phyloP scores from a whole-genome alignment of 2,888 invertebrate genomes.

The Apoderus coryli region DNA sequence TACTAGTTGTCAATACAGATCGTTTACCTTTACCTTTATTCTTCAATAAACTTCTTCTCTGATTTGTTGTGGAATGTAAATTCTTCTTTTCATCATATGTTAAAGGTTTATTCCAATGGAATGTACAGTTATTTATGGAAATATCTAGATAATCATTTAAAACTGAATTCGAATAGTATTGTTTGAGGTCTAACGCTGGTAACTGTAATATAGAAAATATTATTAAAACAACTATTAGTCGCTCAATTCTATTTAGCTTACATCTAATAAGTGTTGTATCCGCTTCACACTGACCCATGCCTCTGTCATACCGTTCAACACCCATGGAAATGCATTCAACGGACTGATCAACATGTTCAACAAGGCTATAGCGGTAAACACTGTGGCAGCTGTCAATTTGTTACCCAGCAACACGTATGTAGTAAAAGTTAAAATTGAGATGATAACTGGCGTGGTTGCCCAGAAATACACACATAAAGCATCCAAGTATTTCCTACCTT shows the following conservation, averaged over 20 bases:
- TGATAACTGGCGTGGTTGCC: constrained; percentile 92
- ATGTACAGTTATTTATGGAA: constrained; percentile 43
- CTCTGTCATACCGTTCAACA: constrained; percentile 88
- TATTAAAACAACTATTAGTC: too few relatives aligned
- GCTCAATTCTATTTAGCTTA: constrained; percentile 39
- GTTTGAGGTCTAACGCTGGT: constrained; percentile 44
- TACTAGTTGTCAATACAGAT: too few relatives aligned
- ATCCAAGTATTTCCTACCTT: constrained; percentile 86
- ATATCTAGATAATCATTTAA: constrained; percentile 34
- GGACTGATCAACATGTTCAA: constrained; percentile 94
- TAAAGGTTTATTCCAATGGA: constrained; percentile 41
- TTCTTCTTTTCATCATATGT: constrained; percentile 25
- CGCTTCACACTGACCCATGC: constrained; percentile 89
- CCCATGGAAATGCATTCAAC: constrained; percentile 97
- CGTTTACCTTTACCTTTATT: constrained; percentile 38
- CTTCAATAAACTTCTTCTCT: neutral
- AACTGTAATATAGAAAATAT: constrained; percentile 37
- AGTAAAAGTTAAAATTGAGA: constrained; percentile 70
- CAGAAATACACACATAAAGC: constrained; percentile 97
- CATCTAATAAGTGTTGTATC: constrained; percentile 67
- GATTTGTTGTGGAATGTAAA: constrained; percentile 20
- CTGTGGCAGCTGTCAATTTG: constrained; percentile 73
- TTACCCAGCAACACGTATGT: constrained; percentile 65
- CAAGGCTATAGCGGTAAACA: constrained; percentile 87
- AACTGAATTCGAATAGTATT: constrained; percentile 41